These are phyloP conservation scores for Cecidostiba fungosa DNA, from an alignment of 2,888 invertebrate species.

Conservation along the genomic window DNA sequence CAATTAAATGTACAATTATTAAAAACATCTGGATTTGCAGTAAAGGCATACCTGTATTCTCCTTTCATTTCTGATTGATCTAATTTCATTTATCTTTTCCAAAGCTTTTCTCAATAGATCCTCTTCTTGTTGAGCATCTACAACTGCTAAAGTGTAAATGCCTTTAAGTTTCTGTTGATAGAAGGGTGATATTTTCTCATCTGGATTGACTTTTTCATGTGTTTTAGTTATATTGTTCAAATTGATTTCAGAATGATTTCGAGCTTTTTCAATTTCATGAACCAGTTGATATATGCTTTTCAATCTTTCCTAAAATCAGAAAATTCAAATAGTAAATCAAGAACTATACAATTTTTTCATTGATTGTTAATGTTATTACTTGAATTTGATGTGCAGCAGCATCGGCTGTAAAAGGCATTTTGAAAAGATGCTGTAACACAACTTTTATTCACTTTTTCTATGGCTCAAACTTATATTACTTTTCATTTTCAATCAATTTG, in stretches of 20 bases:
- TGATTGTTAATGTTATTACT: conserved; percentile 71
- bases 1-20: background rate
- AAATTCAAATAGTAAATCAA: conserved; percentile 14
- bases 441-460: background rate
- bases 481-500: background rate
- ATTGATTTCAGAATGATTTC: conserved; percentile 90
- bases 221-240: conserved; percentile 89
- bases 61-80: conserved; percentile 93
- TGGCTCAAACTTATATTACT: background rate
- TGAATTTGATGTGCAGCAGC: conserved; percentile 88
- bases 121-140: conserved; percentile 93
- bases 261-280: conserved; percentile 91
- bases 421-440: background rate
- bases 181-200: conserved; percentile 81
- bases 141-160: conserved; percentile 89
- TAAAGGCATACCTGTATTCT: conserved; percentile 86
- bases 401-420: conserved; percentile 90
- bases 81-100: conserved; percentile 93
- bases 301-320: conserved; percentile 86
- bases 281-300: conserved; percentile 89
- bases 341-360: conserved; percentile 30
- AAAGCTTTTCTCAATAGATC: conserved; percentile 90
- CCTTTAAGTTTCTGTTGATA: conserved; percentile 88
- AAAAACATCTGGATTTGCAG: background rate
- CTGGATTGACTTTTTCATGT: conserved; percentile 84